Evolutionary conservation across 2,113 vertebrate genomes (phyloP).

Genomic region (Gymnocephalus cernua): DNA sequence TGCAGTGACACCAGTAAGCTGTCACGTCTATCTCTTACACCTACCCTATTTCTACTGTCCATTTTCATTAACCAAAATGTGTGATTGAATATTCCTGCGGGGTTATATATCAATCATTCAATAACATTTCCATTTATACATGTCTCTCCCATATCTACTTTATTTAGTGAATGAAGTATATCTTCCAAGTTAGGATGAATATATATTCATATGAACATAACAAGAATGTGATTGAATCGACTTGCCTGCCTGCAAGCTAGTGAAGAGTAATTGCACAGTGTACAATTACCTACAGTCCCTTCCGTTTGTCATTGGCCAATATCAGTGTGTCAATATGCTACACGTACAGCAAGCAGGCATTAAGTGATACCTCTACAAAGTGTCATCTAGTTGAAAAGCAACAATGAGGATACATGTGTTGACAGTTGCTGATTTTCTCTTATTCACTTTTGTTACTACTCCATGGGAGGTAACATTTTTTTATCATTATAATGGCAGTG

Average conservation of each 20-base stretch:
- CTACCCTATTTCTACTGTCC: slow-evolving; percentile 42
- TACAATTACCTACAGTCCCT: slow-evolving; percentile 62
- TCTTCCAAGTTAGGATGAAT: slow-evolving; percentile 49
- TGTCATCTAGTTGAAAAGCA: slow-evolving; percentile 25
- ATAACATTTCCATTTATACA: slow-evolving; percentile 63
- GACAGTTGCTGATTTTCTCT: not conserved
- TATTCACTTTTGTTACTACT: no score
- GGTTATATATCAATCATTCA: slow-evolving; percentile 54
- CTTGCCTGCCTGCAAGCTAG: slow-evolving; percentile 43
- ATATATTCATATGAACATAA: slow-evolving; percentile 67
- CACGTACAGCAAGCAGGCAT: slow-evolving; percentile 3
- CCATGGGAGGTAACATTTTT: no score
- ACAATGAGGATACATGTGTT: slow-evolving; percentile 15
- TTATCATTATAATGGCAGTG: not conserved
- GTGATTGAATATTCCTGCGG: slow-evolving; percentile 47
- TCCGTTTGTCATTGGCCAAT: slow-evolving; percentile 53
- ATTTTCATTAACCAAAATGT: slow-evolving; percentile 58
- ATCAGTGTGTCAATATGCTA: slow-evolving; percentile 28
- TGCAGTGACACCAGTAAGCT: slow-evolving; percentile 16
- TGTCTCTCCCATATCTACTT: slow-evolving; percentile 36
- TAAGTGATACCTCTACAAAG: slow-evolving; percentile 29
- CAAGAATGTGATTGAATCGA: slow-evolving; percentile 63
- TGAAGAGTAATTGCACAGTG: slow-evolving; percentile 61
- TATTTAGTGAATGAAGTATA: slow-evolving; percentile 43
- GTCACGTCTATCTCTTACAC: slow-evolving; percentile 15